Evolutionary conservation across 2,113 vertebrate genomes (phyloP).

Genomic region (Xenotilapia longispinis): DNA sequence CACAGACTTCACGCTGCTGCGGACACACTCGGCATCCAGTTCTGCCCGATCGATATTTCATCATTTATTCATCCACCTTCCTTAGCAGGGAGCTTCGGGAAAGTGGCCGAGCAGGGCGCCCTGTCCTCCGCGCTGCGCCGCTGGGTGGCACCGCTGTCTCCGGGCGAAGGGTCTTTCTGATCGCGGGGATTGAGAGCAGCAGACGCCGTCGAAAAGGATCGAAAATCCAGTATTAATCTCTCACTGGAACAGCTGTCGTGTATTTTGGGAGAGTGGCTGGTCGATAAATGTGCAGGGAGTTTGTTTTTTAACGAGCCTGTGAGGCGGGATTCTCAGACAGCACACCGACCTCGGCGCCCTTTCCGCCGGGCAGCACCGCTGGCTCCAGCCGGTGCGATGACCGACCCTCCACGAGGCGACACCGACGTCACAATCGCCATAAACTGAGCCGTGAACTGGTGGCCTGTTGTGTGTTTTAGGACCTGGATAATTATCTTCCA

Average conservation of each 20-base stretch:
- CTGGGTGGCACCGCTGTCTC: slow-evolving; percentile 44
- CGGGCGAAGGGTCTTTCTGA: background rate
- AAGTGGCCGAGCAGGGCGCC: background rate
- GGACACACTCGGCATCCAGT: background rate
- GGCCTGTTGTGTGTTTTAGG: background rate
- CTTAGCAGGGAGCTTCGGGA: background rate
- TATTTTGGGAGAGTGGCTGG: background rate
- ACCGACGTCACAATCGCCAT: background rate
- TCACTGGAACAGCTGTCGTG: rapidly evolving
- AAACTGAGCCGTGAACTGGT: background rate
- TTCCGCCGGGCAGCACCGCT: slow-evolving; percentile 19
- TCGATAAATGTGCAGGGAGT: background rate
- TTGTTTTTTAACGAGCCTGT: background rate
- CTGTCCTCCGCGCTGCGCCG: background rate
- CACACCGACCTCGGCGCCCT: background rate
- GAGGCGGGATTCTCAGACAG: background rate
- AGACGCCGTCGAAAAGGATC: background rate
- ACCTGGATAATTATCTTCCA: background rate
- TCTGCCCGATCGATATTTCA: background rate
- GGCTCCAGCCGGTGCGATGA: background rate
- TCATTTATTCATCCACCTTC: background rate
- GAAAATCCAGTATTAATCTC: background rate
- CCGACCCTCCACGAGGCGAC: background rate
- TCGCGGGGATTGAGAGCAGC: background rate
- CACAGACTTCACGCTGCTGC: background rate